Evolutionary conservation across 2,113 vertebrate species (phyloP).

Genomic region (Xyrauchen texanus): DNA sequence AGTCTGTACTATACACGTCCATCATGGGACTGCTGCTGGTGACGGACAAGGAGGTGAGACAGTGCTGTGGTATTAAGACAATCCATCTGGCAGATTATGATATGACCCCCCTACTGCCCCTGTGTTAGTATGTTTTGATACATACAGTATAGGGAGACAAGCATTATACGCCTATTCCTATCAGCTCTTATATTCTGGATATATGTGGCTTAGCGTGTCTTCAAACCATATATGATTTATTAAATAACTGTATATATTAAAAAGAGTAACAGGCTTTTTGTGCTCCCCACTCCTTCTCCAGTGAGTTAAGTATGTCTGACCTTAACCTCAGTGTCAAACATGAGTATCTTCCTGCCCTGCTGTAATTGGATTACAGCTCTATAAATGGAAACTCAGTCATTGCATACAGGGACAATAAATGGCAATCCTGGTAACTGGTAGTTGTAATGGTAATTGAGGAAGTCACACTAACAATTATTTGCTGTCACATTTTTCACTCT

Average conservation of each 20-base stretch:
- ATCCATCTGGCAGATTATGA: too few species aligned
- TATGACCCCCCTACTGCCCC: too few species aligned
- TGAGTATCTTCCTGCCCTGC: conserved; percentile 49
- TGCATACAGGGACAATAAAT: neutral
- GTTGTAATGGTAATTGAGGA: neutral
- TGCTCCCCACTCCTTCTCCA: conserved; percentile 27
- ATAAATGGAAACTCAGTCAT: conserved; percentile 60
- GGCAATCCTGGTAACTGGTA: neutral
- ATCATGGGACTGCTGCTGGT: conserved; percentile 87
- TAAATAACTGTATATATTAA: too few species aligned
- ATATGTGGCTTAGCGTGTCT: too few species aligned
- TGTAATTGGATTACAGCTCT: conserved; percentile 72
- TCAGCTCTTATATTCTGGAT: too few species aligned
- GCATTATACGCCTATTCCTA: neutral
- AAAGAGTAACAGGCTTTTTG: neutral
- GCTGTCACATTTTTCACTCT: conserved; percentile 20
- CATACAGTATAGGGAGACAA: neutral
- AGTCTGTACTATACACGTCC: conserved; percentile 86
- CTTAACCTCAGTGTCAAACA: conserved; percentile 66
- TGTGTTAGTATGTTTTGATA: neutral
- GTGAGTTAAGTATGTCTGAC: conserved; percentile 65
- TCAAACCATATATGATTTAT: too few species aligned
- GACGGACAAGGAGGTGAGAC: conserved; percentile 77
- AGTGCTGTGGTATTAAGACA: neutral
- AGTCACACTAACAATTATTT: too few species aligned